Evolutionary conservation across 1,140 invertebrate species (phyloP).

Genomic region (Cotesia typhae): DNA sequence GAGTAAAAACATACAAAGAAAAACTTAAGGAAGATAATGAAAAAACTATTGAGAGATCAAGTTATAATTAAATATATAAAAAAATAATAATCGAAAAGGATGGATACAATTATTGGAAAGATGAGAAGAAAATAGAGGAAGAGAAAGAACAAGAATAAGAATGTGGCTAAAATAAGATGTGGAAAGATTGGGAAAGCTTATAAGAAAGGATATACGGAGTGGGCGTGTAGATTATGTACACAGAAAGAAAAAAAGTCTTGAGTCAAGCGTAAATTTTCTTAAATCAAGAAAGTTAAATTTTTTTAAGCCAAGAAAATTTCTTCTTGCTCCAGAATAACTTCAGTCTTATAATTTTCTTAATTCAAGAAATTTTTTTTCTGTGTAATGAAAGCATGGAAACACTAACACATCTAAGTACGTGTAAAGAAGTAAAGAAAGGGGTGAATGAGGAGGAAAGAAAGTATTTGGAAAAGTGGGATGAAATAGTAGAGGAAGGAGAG

Average conservation of each 20-base stretch:
- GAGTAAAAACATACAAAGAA: background rate
- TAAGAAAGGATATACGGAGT: background rate
- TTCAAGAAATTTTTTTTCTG: no score
- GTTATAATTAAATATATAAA: background rate
- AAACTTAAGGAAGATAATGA: background rate
- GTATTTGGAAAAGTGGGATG: background rate
- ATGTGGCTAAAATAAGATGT: slow-evolving; percentile 1
- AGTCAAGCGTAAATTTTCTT: no score
- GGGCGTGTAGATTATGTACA: background rate
- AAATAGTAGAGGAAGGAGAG: no score
- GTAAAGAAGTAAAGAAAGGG: background rate
- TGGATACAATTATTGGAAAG: background rate
- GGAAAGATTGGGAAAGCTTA: background rate
- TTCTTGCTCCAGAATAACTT: no score
- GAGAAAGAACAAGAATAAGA: background rate
- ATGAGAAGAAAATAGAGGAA: background rate
- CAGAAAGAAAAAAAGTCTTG: no score
- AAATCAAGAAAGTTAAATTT: no score
- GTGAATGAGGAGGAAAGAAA: background rate
- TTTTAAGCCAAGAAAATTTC: no score
- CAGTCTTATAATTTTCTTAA: no score
- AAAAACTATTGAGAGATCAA: background rate
- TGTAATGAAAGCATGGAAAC: background rate
- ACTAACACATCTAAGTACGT: background rate
- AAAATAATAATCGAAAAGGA: background rate